These are phyloP conservation scores for Drosophila buzzatii DNA, from an alignment of 2,888 invertebrate genomes.

Conservation along the genomic window DNA sequence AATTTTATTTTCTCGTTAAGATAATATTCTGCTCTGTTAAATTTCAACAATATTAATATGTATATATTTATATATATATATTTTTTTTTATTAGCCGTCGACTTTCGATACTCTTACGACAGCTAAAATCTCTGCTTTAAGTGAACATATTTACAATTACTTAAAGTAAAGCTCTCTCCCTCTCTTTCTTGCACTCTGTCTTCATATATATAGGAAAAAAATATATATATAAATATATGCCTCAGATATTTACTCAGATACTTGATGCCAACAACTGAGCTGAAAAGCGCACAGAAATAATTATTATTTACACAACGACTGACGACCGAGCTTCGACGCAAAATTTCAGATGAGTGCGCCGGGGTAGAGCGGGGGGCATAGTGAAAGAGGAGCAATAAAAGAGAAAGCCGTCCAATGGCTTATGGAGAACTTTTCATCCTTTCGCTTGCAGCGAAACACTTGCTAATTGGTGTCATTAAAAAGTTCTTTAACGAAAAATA, in stretches of 20 bases:
- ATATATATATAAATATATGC: conserved; percentile 7
- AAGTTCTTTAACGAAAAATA: conserved; percentile 55
- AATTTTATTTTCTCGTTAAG: no score
- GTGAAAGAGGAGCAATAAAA: conserved; percentile 9
- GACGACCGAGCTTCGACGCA: conserved; percentile 42
- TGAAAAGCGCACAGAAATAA: conserved; percentile 65
- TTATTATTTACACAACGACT: conserved; percentile 74
- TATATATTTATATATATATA: no score
- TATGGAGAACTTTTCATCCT: conserved; percentile 23
- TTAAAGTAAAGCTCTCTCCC: neutral
- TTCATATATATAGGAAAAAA: neutral
- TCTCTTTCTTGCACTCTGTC: neutral
- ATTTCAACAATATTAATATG: no score
- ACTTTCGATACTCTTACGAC: neutral
- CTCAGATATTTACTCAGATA: conserved; percentile 26
- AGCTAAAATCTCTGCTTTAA: conserved; percentile 1
- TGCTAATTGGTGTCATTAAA: conserved; percentile 79
- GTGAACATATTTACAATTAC: neutral
- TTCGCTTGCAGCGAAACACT: conserved; percentile 13
- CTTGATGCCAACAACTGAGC: conserved; percentile 19
- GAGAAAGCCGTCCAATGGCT: conserved; percentile 39
- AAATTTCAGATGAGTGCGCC: conserved; percentile 9
- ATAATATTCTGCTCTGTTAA: no score
- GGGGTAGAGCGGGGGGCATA: neutral
- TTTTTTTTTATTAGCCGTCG: no score